Conservation (phyloP, 2,888 invertebrate species). For the Bellardia pandia region DNA sequence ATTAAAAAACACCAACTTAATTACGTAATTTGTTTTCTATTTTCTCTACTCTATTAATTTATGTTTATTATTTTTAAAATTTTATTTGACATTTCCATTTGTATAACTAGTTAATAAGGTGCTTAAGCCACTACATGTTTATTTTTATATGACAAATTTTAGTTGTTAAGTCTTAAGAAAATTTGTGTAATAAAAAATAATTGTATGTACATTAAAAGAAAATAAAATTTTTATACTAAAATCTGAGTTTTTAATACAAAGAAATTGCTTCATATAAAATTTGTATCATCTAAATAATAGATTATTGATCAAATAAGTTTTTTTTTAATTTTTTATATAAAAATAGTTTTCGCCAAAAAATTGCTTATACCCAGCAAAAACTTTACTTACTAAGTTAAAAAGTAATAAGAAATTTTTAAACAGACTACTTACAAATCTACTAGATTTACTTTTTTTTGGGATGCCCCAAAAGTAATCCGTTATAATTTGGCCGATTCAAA, state of each 20-base stretch:
- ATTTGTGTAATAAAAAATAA: conserved; percentile 36
- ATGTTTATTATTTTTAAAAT: conserved; percentile 22
- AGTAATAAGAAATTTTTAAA: no score
- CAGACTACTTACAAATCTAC: no score
- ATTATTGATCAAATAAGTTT: no score
- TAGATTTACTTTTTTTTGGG: no score
- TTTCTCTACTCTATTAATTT: conserved; percentile 38
- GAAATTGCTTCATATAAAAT: no score
- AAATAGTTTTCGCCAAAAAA: no score
- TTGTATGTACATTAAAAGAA: conserved; percentile 46
- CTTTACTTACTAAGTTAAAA: no score
- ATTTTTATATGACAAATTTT: conserved; percentile 42
- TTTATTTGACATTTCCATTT: conserved; percentile 34
- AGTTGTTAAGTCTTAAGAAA: conserved; percentile 50
- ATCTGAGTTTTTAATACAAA: background rate
- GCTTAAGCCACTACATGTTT: conserved; percentile 10
- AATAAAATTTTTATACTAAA: conserved; percentile 44
- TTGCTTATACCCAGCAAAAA: no score
- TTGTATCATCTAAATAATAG: no score
- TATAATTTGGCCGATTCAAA: no score
- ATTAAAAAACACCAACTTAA: background rate
- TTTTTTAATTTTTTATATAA: no score
- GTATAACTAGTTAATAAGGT: conserved; percentile 27
- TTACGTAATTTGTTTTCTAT: conserved; percentile 17
- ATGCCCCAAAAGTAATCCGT: no score